Base-by-base conservation (phyloP, 2,113 vertebrate species). In the Callaeas wilsoni region DNA sequence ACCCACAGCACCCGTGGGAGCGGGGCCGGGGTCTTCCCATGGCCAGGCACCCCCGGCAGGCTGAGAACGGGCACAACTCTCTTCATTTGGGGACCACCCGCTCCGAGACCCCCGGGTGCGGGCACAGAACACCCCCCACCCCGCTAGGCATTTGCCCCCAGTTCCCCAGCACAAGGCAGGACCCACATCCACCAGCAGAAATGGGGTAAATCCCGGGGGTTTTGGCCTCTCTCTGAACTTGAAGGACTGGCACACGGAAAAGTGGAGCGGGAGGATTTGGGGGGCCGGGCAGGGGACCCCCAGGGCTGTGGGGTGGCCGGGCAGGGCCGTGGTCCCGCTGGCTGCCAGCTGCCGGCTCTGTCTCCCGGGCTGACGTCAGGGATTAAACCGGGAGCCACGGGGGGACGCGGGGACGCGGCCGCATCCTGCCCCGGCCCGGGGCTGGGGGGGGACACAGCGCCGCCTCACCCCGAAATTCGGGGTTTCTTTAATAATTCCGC, bases 291-390 rank as follows among this genome's bases (percentile, higher is more conserved):
- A 17, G 42, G 77, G 57, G 9, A 21, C 18, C 64, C 78, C 25
- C 53, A 3, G 26, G 1, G 26, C 49, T 3, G 26, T 5, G 42
- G 59, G 64, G 64, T 6, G 32, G 37, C 41, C 14, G 6, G 52
- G 18, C 75, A 17, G 75, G 1, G 63, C 63, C 35, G 35, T 0
- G 53, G 56, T 20, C 2, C 39, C 81, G 26, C 47, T 2, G 57
- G n/a, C n/a, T 42, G 85, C 67, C 85, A 80, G 85, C 75, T 88
- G 85, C 84, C 57, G 57, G 26, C 85, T 64, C 50, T 0, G 0
- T 42, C 65, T 42, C 23, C 84, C 42, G 67, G 49, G 9, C 49
- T 96, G 95, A 95, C 88, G 85, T 95, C 95, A 96, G 59, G 93
- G 93, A 93, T 96, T 84, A 93, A 53, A 56, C 39, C 5, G 52